Base-by-base conservation (phyloP, 2,797 vertebrate genomes). In the Chaetodon trifasciatus region DNA sequence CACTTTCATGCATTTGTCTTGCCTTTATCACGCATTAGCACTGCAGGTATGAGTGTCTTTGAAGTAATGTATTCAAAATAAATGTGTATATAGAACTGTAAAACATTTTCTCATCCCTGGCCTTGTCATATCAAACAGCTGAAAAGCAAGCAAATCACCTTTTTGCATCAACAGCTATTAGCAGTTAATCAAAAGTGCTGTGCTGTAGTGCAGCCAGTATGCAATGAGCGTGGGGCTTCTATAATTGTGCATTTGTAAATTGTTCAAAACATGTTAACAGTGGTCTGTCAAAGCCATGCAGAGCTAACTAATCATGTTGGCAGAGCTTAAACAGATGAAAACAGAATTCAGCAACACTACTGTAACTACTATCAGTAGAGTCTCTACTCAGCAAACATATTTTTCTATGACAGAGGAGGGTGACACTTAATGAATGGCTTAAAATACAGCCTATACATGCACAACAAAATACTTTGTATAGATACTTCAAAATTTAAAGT, bases 381-480 rank as follows among this genome's bases (percentile, higher is more conserved):
- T 44, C 17, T 65, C 62, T 58, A 52, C 47, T 61, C 32, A 70
- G 61, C 47, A 82, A 53, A 82, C 35, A 75, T 32, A 49, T 68
- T 49, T 6, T 61, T 17, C 52, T 23, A 77, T 19, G 32, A 56
- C 67, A 17, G 21, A 70, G 40, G 35, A 23, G 23, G 19, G 57
- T 57, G 52, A 15, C 56, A 57, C 49, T 64, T 49, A 60, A 21
- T 78, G 8, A 37, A 32, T 32, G 28, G 28, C 28, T 32, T 32
- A 32, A 32, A 32, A 4, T 32, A 32, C 28, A 32, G 28, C 28
- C 28, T 32, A 4, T 32, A 32, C 28, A 32, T 32, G 4, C 28
- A 32, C 28, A 32, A 32, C 3, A 4, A 32, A 32, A 32, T 32
- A 32, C 28, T 3, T 4, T 4, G 28, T 32, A 32, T 4, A 32